Evolutionary conservation across 2,113 vertebrate genomes (phyloP).

Genomic region (Sturnus vulgaris): DNA sequence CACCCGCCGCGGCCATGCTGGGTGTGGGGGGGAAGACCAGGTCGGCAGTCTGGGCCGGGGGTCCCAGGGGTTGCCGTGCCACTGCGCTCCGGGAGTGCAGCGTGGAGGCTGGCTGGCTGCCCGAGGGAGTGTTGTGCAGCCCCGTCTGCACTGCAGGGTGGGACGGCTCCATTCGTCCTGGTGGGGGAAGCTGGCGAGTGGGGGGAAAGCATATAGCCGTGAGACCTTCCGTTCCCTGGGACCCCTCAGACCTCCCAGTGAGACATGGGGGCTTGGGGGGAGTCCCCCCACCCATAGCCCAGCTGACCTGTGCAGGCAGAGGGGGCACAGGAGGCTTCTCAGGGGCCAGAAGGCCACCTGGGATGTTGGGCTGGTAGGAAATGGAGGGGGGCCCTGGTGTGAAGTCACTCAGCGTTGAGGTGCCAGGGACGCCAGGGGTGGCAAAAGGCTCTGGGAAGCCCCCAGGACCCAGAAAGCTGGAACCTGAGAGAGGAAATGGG

Average conservation of each 20-base stretch:
- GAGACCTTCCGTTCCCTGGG: not conserved
- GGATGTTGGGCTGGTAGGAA: constrained; percentile 85
- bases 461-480: constrained; percentile 80
- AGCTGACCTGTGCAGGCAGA: constrained; percentile 78
- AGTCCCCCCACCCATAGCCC: not conserved
- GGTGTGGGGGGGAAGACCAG: constrained; percentile 75
- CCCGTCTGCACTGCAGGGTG: constrained; percentile 79
- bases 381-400: constrained; percentile 75
- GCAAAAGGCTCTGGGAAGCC: constrained; percentile 84
- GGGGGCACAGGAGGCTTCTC: constrained; percentile 80
- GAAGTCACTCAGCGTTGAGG: constrained; percentile 85
- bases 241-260: not conserved
- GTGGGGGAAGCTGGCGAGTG: constrained; percentile 71
- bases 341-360: constrained; percentile 74
- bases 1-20: constrained; percentile 71
- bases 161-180: constrained; percentile 79
- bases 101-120: constrained; percentile 71
- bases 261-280: accelerated
- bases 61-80: constrained; percentile 67
- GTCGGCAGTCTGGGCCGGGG: not conserved
- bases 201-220: accelerated
- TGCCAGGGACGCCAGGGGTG: constrained; percentile 75
- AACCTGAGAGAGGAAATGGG: constrained; percentile 62
- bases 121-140: constrained; percentile 70
- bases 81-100: constrained; percentile 73